Evolutionary conservation across 2,797 vertebrate genomes (phyloP), one percentile per base, ranked within the genome.

Genomic region (Poecilia velifera): DNA sequence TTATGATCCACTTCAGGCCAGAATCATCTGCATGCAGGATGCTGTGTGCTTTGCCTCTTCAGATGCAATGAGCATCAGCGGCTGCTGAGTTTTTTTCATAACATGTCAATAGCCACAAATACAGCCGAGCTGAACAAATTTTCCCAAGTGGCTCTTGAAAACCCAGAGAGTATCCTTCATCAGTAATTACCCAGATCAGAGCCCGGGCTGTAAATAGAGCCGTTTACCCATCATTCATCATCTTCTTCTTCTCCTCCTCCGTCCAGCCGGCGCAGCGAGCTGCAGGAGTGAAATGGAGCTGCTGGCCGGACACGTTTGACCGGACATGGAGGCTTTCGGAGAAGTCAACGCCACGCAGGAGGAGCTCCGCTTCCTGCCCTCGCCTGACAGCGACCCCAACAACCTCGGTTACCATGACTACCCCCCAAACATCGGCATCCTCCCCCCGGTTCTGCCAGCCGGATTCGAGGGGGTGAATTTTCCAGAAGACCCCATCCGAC

Each of bases 401-500:
- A 73, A 74, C 62, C 39, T 70, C 2, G 64, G 34, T 28, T 89
- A 83, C 86, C 83, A 25, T 0, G 87, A 89, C 76, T 91, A 89
- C 18, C 72, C 72, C 68, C 68, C 72, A 0, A 43, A 73, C 0
- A 28, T 20, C 13, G 59, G 66, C 16, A 59, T 68, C 6, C 66
- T 16, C 7, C 74, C 84, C 0, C 75, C 89, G 0, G 86, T 46
- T 0, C 6, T 82, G 34, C 89, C 91, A 2, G 87, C 90, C n/a
- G 4, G 74, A 47, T 82, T 86, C 0, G 88, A 89, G 66, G 91
- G 85, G 0, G 80, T 83, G 6, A 83, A 73, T 2, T 91, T 95
- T 6, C 87, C 84, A 0, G 93, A 94, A 16, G 97, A 98, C 86
- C 97, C 97, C 85, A 99, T 98, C 2, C 97, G 96, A 8, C 91